A percentile compares a stretch with the other conserved stretches of the same genome.
phyloP scores from a whole-genome alignment of 2,797 vertebrate species.

The Eulemur mongoz region DNA sequence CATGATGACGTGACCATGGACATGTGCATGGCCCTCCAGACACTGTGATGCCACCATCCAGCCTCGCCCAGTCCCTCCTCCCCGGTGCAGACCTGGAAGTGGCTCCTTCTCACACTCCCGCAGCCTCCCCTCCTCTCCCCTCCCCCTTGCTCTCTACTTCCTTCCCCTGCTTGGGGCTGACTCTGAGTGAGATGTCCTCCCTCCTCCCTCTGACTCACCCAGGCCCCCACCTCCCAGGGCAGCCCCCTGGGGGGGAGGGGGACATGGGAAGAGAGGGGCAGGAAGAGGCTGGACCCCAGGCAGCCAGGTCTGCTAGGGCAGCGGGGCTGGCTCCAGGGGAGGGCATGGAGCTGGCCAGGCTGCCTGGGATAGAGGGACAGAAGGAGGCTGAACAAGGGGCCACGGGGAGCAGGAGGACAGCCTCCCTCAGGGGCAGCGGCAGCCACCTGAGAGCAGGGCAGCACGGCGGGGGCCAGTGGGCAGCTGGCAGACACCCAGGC shows the following conservation, averaged over 20 bases:
- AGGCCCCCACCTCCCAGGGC: neutral
- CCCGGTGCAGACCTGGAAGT: neutral
- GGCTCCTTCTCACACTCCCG: neutral
- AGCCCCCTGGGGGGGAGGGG: neutral
- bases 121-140: too few species aligned
- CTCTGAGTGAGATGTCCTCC: neutral
- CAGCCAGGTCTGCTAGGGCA: too few species aligned
- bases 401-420: neutral
- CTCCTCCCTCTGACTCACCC: neutral
- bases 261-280: neutral
- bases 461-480: neutral
- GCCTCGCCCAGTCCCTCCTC: neutral
- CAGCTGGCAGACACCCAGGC: neutral
- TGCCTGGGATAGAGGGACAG: neutral
- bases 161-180: neutral
- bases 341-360: neutral
- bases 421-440: neutral
- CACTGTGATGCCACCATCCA: accelerated
- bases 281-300: neutral
- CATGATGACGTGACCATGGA: accelerated
- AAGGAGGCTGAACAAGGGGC: neutral
- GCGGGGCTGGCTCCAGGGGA: too few species aligned
- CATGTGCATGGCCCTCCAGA: neutral
- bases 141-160: neutral
- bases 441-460: neutral